Evolutionary conservation across 2,888 invertebrate genomes (phyloP), one percentile per base, ranked within the genome.

Genomic region (Rosalia funebris): DNA sequence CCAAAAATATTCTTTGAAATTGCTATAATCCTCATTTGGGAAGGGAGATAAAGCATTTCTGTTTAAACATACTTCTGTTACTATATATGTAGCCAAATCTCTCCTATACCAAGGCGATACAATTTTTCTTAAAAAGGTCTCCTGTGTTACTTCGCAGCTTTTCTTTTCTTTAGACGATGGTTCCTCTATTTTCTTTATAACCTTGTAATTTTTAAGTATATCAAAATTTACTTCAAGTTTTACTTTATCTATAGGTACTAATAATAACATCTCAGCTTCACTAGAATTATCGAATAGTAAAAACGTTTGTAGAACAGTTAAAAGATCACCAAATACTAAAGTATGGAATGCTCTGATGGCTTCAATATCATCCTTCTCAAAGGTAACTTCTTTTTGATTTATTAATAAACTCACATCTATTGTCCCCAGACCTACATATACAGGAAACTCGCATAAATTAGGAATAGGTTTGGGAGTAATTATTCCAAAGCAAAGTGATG

Each of bases 31-130:
- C 0, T 82, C 78, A 1, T 85, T 85, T 0, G 90, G 90, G 77
- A 95, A 95, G 1, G 75, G 66, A 11, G 90, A 90, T 2, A 79
- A 50, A 0, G 94, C 91, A 2, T 83, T 89, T 75, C 88, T 77
- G 66, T 91, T 84, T 7, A 86, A 82, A 37, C 88, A 85, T 3
- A 94, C 87, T 71, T 87, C 83, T 0, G 90, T 87, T 0, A 93
- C 92, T 17, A 93, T 81, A 75, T 91, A 92, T 15, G 47, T 50
- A 1, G 59, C 11, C 1, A 48, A 10, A 34, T 60, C 64, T 11
- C 59, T 32, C 42, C 66, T 83, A 78, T 98, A 98, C 88, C 92
- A 95, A 0, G 97, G 96, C 60, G 89, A 88, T 0, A 98, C 91
- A 0, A 98, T 88, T 39, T 87, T 86, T 69, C 91, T 84, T 19